A percentile compares a stretch with the other conserved stretches of the same genome.
Evolutionary conservation across 2,888 invertebrate genomes (phyloP).

Genomic region (Ectobius pallidus): DNA sequence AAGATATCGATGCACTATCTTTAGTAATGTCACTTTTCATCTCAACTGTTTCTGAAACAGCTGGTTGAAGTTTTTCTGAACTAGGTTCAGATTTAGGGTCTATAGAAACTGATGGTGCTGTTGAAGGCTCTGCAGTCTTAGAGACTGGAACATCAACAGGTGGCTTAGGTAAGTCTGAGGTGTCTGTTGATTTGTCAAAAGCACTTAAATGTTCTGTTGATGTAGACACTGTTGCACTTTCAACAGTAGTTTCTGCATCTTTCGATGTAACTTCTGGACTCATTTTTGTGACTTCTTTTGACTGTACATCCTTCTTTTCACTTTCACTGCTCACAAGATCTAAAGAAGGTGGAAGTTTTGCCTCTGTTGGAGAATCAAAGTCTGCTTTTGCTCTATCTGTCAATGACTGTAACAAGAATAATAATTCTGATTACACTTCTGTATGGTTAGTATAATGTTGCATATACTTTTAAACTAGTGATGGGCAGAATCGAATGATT

Average conservation of each 20-base stretch:
- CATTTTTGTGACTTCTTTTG: background rate
- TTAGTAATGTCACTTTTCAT: no score
- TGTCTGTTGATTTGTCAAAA: slow-evolving; percentile 34
- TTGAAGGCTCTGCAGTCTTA: slow-evolving; percentile 46
- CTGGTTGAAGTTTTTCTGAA: no score
- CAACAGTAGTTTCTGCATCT: background rate
- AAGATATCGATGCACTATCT: no score
- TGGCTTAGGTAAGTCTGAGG: slow-evolving; percentile 34
- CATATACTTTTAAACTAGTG: no score
- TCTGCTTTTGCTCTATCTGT: slow-evolving; percentile 61
- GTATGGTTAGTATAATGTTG: no score
- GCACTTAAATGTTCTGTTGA: background rate
- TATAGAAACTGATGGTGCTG: background rate
- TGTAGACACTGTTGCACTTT: slow-evolving; percentile 36
- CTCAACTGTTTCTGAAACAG: no score
- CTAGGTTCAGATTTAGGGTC: no score
- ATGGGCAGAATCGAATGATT: no score
- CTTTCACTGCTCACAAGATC: slow-evolving; percentile 33
- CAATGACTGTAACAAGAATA: slow-evolving; percentile 52
- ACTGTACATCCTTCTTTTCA: background rate
- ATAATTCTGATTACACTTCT: no score
- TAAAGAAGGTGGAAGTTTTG: slow-evolving; percentile 23
- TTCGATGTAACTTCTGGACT: background rate
- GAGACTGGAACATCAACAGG: slow-evolving; percentile 37
- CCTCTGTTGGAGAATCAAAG: slow-evolving; percentile 57